Percentiles rank a stretch among this genome's conserved stretches.
Evolutionary conservation across 2,113 vertebrate genomes (phyloP).

Genomic region (Cephalophus harveyi): DNA sequence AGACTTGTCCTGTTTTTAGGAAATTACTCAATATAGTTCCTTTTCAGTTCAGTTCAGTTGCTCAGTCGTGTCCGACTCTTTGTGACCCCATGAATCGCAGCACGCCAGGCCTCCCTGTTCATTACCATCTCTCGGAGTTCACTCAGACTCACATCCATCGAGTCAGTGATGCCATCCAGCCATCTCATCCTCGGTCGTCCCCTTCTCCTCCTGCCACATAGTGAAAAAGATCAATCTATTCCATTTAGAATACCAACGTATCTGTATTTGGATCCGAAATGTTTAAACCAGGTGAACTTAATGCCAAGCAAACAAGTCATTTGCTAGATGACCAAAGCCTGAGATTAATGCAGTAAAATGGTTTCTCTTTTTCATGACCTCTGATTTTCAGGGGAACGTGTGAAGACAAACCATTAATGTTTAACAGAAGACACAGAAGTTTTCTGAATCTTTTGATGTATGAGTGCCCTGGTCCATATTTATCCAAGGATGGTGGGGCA

Average conservation of each 20-base stretch:
- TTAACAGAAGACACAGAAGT: background rate
- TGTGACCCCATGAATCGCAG: too few species aligned
- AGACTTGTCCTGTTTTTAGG: background rate
- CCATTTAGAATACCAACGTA: background rate
- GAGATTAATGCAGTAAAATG: background rate
- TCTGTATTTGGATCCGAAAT: background rate
- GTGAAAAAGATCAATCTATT: background rate
- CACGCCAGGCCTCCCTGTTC: too few species aligned
- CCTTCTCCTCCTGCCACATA: background rate
- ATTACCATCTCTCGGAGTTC: too few species aligned
- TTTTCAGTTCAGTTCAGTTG: background rate
- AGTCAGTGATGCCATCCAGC: too few species aligned
- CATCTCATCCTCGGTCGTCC: too few species aligned
- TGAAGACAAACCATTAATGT: background rate
- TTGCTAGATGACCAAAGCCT: background rate
- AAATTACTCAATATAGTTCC: constrained; percentile 4
- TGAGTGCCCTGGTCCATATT: background rate
- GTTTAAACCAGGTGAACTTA: constrained; percentile 18
- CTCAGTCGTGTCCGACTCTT: too few species aligned
- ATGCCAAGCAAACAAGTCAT: constrained; percentile 9
- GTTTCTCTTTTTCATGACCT: background rate
- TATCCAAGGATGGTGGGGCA: background rate
- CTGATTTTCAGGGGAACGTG: background rate
- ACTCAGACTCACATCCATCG: too few species aligned
- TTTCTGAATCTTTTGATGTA: background rate